Percentiles rank a stretch among this genome's conserved stretches.
Conservation (phyloP, 2,797 vertebrate species). For the Pseudochirops cupreus region DNA sequence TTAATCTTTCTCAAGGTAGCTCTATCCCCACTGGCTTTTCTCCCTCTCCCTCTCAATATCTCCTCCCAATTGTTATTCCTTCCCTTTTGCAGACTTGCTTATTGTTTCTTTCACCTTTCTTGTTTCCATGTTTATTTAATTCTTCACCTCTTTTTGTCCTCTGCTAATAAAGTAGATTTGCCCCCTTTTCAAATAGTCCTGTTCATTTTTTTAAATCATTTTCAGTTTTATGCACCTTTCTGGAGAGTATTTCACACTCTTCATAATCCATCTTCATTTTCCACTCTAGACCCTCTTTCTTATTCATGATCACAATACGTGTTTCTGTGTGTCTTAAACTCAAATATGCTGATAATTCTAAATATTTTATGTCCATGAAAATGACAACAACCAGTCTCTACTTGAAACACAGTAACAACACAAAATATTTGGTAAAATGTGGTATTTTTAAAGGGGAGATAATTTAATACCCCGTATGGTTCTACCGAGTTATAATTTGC, state of each 20-base stretch:
- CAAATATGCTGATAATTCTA: background rate
- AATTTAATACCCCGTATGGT: background rate
- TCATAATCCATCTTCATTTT: background rate
- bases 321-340: too few species aligned
- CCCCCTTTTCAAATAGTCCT: background rate
- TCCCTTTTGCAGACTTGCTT: background rate
- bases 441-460: background rate
- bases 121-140: background rate
- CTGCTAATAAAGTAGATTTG: background rate
- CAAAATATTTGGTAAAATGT: background rate
- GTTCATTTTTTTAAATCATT: background rate
- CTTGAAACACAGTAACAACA: background rate
- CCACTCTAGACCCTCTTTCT: background rate
- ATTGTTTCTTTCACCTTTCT: background rate
- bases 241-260: background rate
- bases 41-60: background rate
- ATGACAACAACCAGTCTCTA: background rate
- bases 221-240: background rate
- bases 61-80: background rate
- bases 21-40: background rate
- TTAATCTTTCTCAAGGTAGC: background rate
- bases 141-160: background rate
- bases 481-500: background rate
- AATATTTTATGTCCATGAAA: background rate
- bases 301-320: background rate